Evolutionary conservation across 1,140 invertebrate species (phyloP), one percentile per base, ranked within the genome.

Genomic region (Hesperophylax magnus): DNA sequence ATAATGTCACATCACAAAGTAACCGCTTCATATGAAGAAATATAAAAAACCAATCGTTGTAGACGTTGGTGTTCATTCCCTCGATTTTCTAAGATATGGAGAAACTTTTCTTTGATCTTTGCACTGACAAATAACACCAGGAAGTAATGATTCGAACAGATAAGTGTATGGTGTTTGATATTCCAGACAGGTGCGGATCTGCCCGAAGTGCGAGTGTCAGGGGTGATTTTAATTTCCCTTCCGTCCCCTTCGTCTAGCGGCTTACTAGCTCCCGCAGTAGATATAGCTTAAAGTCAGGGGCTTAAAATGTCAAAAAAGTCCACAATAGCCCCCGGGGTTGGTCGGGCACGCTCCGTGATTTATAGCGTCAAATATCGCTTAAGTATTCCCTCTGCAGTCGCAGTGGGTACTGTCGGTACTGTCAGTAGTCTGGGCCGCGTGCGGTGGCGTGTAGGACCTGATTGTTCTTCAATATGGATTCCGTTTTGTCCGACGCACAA

Each of bases 301-400:
- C 56, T 75, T 74, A 74, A 80, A 80, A 74, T 80, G 78, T 80
- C 78, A 74, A 74, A 74, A 52, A 58, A 78, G 52, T 77, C 58
- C 75, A 63, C 75, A 61, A 71, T 47, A 52, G 65, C 47, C 60
- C 75, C 60, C 8, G n/a, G 69, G 47, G 78, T 54, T 27, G 17
- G 75, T 18, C 20, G n/a, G 56, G 58, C 78, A 69, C 81, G 39
- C 61, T 53, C 39, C 72, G 65, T 82, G 81, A 82, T 82, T 82
- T 82, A 82, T 82, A 71, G 77, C 54, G 77, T 82, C 74, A 80
- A 77, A 82, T 79, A 77, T 60, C 78, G 54, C 63, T 79, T 75
- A 53, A 56, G 74, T 58, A 82, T 79, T 82, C 81, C 72, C 67
- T 78, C 78, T 74, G 77, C 63, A n/a, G 34, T 67, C 63, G 56